A percentile compares a stretch with the other conserved stretches of the same genome.
These are phyloP conservation scores for Eumeta japonica DNA, from an alignment of 1,140 invertebrate species.

Conservation along the genomic window DNA sequence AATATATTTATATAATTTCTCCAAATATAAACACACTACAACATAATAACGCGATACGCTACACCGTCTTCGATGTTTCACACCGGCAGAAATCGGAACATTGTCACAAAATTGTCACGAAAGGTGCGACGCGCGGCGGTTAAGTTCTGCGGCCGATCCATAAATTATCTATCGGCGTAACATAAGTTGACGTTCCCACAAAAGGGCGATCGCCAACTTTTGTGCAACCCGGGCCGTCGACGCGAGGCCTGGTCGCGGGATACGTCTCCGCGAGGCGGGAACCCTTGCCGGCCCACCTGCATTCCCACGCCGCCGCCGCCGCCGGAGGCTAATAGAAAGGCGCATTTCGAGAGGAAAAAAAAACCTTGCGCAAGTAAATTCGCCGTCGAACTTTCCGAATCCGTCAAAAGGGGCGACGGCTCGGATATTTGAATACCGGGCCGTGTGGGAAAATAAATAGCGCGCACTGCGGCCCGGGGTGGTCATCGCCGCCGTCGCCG, in stretches of 20 bases:
- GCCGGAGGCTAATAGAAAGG: constrained; percentile 33
- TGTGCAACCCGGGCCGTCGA: constrained; percentile 39
- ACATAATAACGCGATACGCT: too few relatives aligned
- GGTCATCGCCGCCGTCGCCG: neutral
- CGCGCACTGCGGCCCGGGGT: neutral
- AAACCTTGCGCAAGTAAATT: constrained; percentile 50
- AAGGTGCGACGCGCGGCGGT: too few relatives aligned
- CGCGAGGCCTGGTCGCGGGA: neutral
- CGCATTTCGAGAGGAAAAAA: constrained; percentile 20
- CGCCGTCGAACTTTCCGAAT: constrained; percentile 47
- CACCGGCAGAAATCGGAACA: too few relatives aligned
- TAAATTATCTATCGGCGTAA: constrained; percentile 55
- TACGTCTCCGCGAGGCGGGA: constrained; percentile 13
- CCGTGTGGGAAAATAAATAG: constrained; percentile 31
- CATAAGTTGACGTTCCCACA: constrained; percentile 47
- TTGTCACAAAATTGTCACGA: too few relatives aligned
- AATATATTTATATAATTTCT: too few relatives aligned
- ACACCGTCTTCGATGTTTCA: constrained; percentile 16
- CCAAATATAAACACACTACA: too few relatives aligned
- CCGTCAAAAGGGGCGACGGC: constrained; percentile 28
- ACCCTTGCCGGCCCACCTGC: constrained; percentile 54
- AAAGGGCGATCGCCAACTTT: constrained; percentile 42
- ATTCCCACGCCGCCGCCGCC: constrained; percentile 53
- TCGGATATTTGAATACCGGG: constrained; percentile 17
- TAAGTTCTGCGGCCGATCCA: constrained; percentile 33